Percentiles rank a stretch among this genome's conserved stretches.
These are phyloP conservation scores for Autographa pulchrina DNA, from an alignment of 2,888 invertebrate species.

Conservation along the genomic window DNA sequence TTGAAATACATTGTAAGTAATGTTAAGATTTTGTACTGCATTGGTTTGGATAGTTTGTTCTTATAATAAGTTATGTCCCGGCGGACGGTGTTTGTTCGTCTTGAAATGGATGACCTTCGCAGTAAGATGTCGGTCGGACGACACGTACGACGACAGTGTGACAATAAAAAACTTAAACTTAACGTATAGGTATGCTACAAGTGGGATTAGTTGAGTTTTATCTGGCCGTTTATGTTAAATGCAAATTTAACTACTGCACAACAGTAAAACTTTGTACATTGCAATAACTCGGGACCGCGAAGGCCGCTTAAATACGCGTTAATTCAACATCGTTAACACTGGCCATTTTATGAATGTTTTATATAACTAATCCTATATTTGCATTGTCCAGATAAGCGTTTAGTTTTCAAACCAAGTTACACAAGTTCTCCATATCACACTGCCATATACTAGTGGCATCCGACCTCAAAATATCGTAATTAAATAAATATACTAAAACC, in stretches of 20 bases:
- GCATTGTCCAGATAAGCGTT: neutral
- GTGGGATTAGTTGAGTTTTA: neutral
- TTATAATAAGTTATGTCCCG: slow-evolving; percentile 42
- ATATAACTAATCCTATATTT: neutral
- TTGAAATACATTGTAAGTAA: slow-evolving; percentile 43
- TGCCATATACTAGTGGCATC: slow-evolving; percentile 5
- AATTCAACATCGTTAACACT: too few relatives aligned
- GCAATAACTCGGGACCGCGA: neutral
- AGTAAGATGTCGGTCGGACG: slow-evolving; percentile 12
- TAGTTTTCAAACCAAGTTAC: neutral
- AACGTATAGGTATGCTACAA: too few relatives aligned
- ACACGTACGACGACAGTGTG: slow-evolving; percentile 10
- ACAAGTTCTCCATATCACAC: neutral
- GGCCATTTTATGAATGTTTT: neutral
- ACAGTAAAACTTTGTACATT: neutral
- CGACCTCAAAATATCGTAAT: slow-evolving; percentile 36
- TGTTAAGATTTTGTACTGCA: slow-evolving; percentile 59
- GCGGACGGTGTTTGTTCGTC: slow-evolving; percentile 44
- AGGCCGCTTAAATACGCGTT: neutral
- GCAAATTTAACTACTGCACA: neutral
- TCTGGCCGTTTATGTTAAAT: neutral
- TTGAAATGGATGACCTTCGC: slow-evolving; percentile 40
- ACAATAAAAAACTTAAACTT: too few relatives aligned
- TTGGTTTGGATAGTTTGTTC: slow-evolving; percentile 60
- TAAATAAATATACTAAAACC: slow-evolving; percentile 28